Conservation (phyloP, 2,113 vertebrate genomes). For the Oryzias celebensis region DNA sequence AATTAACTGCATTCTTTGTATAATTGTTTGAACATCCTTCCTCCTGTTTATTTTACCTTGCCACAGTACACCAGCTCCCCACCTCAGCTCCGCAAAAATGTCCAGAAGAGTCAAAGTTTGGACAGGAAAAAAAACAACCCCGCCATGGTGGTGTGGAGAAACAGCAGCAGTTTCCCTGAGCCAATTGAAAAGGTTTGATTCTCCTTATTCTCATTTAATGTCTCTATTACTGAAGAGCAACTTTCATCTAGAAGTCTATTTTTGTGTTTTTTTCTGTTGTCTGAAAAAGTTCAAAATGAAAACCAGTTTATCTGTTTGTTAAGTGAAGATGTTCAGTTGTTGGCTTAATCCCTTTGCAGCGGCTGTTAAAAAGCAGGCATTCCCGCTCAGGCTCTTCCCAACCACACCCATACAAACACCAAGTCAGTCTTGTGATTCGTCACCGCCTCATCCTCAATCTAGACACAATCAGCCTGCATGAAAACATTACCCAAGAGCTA, state of each 20-base stretch:
- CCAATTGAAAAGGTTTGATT: conserved; percentile 86
- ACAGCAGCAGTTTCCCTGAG: conserved; percentile 85
- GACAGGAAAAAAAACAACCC: conserved; percentile 87
- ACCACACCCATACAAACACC: conserved; percentile 65
- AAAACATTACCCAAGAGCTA: conserved; percentile 14
- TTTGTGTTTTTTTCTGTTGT: too few species aligned
- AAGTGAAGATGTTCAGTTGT: conserved; percentile 40
- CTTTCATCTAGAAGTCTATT: too few species aligned
- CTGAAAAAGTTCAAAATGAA: too few species aligned
- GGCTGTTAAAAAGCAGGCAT: conserved; percentile 60
- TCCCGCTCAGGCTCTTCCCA: conserved; percentile 59
- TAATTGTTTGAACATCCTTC: too few species aligned
- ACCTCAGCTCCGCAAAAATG: conserved; percentile 81
- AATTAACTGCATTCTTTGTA: too few species aligned
- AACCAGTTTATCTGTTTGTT: background rate
- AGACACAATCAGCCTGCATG: conserved; percentile 45
- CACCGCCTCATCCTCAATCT: background rate
- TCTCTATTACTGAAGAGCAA: too few species aligned
- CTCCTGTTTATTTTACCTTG: background rate
- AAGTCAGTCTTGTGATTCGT: conserved; percentile 67
- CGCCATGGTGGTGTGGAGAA: conserved; percentile 91
- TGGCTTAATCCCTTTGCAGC: conserved; percentile 60
- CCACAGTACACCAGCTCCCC: conserved; percentile 84
- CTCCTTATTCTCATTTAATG: background rate
- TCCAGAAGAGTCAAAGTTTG: conserved; percentile 89